These are phyloP conservation scores for Psilopsiagon aurifrons DNA, from an alignment of 2,113 vertebrate genomes.

Conservation along the genomic window DNA sequence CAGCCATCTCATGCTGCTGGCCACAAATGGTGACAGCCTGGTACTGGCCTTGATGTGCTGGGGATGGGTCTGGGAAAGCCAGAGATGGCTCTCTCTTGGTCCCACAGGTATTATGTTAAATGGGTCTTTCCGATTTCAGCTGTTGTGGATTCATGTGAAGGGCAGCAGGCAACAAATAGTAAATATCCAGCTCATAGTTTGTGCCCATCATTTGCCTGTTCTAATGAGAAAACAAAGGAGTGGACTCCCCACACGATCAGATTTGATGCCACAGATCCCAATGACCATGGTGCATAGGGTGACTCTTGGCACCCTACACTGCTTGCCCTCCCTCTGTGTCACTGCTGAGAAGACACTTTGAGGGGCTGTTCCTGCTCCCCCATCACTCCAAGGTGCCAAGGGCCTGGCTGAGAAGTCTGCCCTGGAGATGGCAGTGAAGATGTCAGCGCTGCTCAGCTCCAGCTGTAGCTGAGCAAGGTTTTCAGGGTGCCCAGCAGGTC, in stretches of 20 bases:
- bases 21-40: background rate
- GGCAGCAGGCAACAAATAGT: background rate
- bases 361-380: background rate
- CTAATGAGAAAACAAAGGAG: background rate
- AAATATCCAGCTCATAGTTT: background rate
- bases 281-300: too few relatives aligned
- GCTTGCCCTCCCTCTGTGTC: fast-evolving
- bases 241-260: background rate
- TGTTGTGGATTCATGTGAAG: background rate
- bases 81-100: background rate
- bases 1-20: background rate
- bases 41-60: background rate
- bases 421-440: too few relatives aligned
- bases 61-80: background rate
- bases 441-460: background rate
- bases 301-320: background rate
- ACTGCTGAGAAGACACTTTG: background rate
- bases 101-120: background rate
- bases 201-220: background rate
- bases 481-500: background rate
- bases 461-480: too few relatives aligned
- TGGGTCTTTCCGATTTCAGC: background rate
- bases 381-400: too few relatives aligned
- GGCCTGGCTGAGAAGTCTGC: background rate
- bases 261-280: fast-evolving